A percentile compares a stretch with the other conserved stretches of the same genome.
phyloP scores from a whole-genome alignment of 2,113 vertebrate genomes.

The Caranx ignobilis region DNA sequence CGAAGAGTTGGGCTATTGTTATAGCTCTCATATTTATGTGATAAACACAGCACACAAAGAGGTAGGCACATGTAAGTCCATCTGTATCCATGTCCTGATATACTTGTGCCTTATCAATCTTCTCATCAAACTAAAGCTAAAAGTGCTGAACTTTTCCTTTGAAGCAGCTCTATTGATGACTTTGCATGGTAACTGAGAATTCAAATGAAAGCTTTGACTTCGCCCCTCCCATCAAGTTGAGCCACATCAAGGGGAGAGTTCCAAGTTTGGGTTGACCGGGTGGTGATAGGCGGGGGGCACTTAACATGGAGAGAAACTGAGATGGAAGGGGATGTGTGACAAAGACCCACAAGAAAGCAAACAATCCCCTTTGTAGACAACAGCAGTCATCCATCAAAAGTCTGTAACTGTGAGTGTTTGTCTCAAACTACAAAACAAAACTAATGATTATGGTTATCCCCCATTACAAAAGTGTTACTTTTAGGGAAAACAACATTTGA shows the following conservation, averaged over 20 bases:
- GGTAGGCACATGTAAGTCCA: constrained; percentile 5
- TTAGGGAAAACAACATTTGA: not conserved
- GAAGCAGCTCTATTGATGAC: not conserved
- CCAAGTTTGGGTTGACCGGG: constrained; percentile 83
- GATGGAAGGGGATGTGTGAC: constrained; percentile 63
- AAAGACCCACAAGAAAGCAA: constrained; percentile 75
- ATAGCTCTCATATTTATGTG: constrained; percentile 47
- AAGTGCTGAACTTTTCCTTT: not conserved
- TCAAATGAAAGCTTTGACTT: constrained; percentile 18
- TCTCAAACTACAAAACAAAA: constrained; percentile 7
- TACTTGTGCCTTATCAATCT: not conserved
- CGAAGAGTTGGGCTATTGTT: constrained; percentile 46
- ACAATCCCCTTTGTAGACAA: constrained; percentile 82
- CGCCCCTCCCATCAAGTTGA: not conserved
- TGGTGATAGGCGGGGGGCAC: constrained; percentile 88
- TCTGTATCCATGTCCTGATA: constrained; percentile 16
- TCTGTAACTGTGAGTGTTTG: constrained; percentile 7
- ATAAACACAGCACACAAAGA: constrained; percentile 16
- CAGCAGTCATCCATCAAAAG: constrained; percentile 42
- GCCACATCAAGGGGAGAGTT: constrained; percentile 80
- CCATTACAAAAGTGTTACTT: not conserved
- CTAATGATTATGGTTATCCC: not conserved
- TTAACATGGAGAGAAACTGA: constrained; percentile 67
- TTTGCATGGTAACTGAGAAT: not conserved
- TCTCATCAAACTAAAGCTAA: not conserved